Evolutionary conservation across 2,113 vertebrate species (phyloP).

Genomic region (Arenaria interpres): DNA sequence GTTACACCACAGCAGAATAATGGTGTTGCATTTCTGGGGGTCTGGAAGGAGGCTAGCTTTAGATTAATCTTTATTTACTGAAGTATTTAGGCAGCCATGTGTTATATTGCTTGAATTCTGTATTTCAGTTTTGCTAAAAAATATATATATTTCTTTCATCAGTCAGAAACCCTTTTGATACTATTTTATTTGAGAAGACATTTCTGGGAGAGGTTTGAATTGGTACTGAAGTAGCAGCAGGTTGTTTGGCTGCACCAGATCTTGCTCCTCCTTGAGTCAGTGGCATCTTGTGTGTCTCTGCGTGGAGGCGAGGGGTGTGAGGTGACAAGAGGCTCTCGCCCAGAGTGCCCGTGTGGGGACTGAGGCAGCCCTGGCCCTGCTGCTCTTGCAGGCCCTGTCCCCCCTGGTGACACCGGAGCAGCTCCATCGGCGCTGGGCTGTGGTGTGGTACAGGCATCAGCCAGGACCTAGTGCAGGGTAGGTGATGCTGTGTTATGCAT

Average conservation of each 20-base stretch:
- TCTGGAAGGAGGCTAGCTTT: neutral
- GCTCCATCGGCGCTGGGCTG: fast-evolving
- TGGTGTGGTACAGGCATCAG: neutral
- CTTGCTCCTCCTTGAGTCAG: fast-evolving
- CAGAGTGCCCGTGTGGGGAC: fast-evolving
- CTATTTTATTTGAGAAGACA: neutral
- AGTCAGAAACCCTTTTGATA: neutral
- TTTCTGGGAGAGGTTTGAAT: neutral
- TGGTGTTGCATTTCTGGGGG: neutral
- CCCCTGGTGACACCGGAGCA: neutral
- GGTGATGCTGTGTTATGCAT: fast-evolving
- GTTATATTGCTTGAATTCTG: neutral
- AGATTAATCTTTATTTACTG: slow-evolving; percentile 32
- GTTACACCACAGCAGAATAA: neutral
- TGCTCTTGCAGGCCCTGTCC: fast-evolving
- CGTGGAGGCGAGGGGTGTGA: fast-evolving
- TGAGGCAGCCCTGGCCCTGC: neutral
- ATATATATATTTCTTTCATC: too few relatives aligned
- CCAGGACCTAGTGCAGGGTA: too few relatives aligned
- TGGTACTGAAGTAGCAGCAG: neutral
- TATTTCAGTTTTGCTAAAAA: neutral
- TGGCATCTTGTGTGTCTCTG: fast-evolving
- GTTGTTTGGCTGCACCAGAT: neutral
- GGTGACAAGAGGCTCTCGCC: fast-evolving
- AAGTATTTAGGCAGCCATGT: neutral